Conservation (phyloP, 2,888 invertebrate genomes). For the Tethea ocularis region DNA sequence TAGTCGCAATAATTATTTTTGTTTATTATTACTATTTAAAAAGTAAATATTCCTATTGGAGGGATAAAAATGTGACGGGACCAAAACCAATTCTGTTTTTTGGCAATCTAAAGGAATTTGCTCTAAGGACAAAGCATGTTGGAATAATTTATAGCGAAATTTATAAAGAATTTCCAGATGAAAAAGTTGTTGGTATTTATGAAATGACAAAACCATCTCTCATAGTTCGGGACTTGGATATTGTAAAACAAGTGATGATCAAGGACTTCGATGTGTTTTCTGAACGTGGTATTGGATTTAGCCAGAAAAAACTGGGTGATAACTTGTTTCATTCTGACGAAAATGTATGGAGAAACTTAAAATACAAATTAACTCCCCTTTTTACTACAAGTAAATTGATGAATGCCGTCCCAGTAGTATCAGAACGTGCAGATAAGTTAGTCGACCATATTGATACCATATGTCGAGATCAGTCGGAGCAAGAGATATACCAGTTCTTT, state of each 20-base stretch:
- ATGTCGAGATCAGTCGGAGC: slow-evolving; percentile 24
- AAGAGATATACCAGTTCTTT: slow-evolving; percentile 32
- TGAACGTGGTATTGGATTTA: slow-evolving; percentile 49
- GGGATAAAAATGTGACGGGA: slow-evolving; percentile 29
- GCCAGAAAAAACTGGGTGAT: slow-evolving; percentile 46
- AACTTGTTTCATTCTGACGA: slow-evolving; percentile 54
- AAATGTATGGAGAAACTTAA: slow-evolving; percentile 46
- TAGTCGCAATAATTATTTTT: not conserved
- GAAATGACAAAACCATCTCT: slow-evolving; percentile 50
- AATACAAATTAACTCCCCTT: slow-evolving; percentile 46
- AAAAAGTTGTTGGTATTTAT: slow-evolving; percentile 53
- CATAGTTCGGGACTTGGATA: slow-evolving; percentile 54
- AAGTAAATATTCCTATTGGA: slow-evolving; percentile 32
- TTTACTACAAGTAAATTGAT: slow-evolving; percentile 56
- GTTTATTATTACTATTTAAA: slow-evolving; percentile 29
- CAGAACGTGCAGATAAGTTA: slow-evolving; percentile 42
- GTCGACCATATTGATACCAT: slow-evolving; percentile 37
- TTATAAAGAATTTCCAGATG: slow-evolving; percentile 33
- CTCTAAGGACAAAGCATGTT: slow-evolving; percentile 23
- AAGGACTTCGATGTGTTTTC: slow-evolving; percentile 57
- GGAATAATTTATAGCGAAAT: slow-evolving; percentile 26
- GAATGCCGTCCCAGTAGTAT: slow-evolving; percentile 39
- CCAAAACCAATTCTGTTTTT: slow-evolving; percentile 34
- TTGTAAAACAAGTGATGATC: slow-evolving; percentile 52
- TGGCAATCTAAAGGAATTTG: slow-evolving; percentile 33